A percentile compares a stretch with the other conserved stretches of the same genome.
These are phyloP conservation scores for Styela plicata DNA, from an alignment of 23 tunicate species.

Conservation along the genomic window DNA sequence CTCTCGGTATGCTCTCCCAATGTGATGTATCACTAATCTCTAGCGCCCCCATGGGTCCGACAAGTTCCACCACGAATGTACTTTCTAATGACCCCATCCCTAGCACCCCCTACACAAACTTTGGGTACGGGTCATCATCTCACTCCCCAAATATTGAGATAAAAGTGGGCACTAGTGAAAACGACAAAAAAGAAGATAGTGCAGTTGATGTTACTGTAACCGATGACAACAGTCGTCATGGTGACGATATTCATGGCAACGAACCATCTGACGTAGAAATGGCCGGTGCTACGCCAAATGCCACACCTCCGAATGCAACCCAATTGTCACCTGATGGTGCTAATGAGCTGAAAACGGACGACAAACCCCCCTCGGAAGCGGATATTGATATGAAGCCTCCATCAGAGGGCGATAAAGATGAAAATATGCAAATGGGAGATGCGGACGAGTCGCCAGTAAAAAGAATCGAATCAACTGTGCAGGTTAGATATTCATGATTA, in stretches of 20 bases:
- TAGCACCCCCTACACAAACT: neutral
- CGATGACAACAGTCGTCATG: neutral
- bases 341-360: neutral
- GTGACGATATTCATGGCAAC: neutral
- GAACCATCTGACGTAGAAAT: conserved; percentile 20
- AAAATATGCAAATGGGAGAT: conserved; percentile 41
- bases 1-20: conserved; percentile 45
- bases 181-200: neutral
- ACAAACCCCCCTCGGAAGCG: neutral
- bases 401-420: conserved; percentile 27
- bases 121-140: neutral
- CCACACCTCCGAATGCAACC: neutral
- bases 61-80: conserved; percentile 4
- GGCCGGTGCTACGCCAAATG: neutral
- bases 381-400: conserved; percentile 60
- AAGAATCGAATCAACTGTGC: neutral
- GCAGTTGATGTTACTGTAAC: neutral
- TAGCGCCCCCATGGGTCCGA: conserved; percentile 18
- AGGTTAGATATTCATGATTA: neutral
- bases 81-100: conserved; percentile 16
- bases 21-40: conserved; percentile 32
- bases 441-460: neutral
- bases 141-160: neutral
- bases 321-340: neutral
- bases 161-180: neutral